A percentile compares a stretch with the other conserved stretches of the same genome.
Evolutionary conservation across 1,140 invertebrate species (phyloP).

Genomic region (Triops longicaudatus): DNA sequence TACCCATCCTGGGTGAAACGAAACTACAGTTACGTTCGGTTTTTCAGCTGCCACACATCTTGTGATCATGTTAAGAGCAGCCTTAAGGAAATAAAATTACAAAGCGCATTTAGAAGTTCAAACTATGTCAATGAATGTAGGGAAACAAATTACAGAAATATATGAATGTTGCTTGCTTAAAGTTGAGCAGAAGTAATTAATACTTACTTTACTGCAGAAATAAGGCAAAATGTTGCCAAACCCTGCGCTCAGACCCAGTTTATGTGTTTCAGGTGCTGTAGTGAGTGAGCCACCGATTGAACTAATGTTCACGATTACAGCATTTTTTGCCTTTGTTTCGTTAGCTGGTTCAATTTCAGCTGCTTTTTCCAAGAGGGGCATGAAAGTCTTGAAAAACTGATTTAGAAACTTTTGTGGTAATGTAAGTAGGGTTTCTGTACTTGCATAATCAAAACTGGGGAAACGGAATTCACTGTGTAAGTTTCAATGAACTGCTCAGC

Average conservation of each 20-base stretch:
- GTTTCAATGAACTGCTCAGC: constrained; percentile 59
- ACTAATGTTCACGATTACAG: constrained; percentile 72
- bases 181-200: no score
- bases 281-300: constrained; percentile 70
- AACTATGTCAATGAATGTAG: no score
- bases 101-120: no score
- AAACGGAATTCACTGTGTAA: constrained; percentile 64
- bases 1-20: constrained; percentile 60
- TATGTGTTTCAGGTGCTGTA: not conserved
- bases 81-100: constrained; percentile 35
- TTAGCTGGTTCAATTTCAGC: constrained; percentile 37
- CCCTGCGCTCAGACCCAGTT: not conserved
- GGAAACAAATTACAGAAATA: no score
- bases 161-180: no score
- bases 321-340: constrained; percentile 45
- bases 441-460: constrained; percentile 75
- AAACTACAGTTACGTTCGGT: constrained; percentile 61
- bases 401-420: no score
- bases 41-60: constrained; percentile 68
- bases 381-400: not conserved
- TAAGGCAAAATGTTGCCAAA: constrained; percentile 5
- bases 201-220: constrained; percentile 25
- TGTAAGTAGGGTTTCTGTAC: constrained; percentile 44
- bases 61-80: constrained; percentile 76
- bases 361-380: constrained; percentile 56